Percentiles rank a stretch among this genome's conserved stretches.
These are phyloP conservation scores for Melinaea menophilus DNA, from an alignment of 2,888 invertebrate genomes.

Conservation along the genomic window DNA sequence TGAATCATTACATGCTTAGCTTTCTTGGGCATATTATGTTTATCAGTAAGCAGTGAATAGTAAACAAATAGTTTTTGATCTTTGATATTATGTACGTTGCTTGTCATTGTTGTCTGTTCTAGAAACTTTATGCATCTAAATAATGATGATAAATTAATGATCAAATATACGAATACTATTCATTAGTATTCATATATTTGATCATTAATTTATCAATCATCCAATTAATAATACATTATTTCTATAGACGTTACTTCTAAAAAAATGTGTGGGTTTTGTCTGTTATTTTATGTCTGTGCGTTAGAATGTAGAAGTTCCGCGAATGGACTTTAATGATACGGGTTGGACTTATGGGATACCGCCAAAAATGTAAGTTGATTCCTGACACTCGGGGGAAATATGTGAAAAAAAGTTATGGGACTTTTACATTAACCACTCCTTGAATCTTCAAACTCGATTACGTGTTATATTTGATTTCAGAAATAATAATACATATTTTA, in stretches of 20 bases:
- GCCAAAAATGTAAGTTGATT: constrained; percentile 54
- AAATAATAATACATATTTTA: not conserved
- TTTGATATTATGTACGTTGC: too few species aligned
- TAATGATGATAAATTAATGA: too few species aligned
- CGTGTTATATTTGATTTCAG: constrained; percentile 6
- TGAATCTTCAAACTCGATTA: constrained; percentile 7
- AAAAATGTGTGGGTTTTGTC: not conserved
- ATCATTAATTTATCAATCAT: too few species aligned
- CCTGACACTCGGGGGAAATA: constrained; percentile 49
- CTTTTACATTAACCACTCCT: constrained; percentile 29
- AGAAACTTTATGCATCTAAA: too few species aligned
- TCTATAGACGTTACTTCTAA: not conserved
- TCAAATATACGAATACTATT: too few species aligned
- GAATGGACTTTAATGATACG: constrained; percentile 67
- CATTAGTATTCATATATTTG: too few species aligned
- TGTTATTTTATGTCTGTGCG: constrained; percentile 14
- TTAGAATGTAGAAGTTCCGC: constrained; percentile 36
- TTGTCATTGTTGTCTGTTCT: constrained; percentile 4
- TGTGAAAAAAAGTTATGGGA: constrained; percentile 50
- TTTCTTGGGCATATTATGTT: constrained; percentile 6
- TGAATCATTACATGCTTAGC: constrained; percentile 14
- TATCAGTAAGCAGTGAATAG: not conserved
- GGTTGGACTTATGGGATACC: constrained; percentile 46
- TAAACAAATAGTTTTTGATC: too few species aligned
- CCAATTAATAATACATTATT: too few species aligned